Conservation (phyloP, 2,113 vertebrate species). For the Carlito syrichta region DNA sequence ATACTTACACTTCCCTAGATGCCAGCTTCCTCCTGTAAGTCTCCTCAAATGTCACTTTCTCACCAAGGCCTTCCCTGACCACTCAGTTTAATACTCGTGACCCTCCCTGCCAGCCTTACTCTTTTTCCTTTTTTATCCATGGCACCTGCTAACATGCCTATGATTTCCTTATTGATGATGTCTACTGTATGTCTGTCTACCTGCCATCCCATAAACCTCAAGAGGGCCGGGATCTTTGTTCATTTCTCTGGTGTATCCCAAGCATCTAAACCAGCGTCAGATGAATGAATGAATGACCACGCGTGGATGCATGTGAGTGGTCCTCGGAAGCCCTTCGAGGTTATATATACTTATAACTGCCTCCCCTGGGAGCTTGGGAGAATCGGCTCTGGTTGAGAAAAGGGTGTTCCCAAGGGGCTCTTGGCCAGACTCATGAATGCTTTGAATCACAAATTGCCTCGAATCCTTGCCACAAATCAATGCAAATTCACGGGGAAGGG, state of each 20-base stretch:
- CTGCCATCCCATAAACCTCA: neutral
- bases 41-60: neutral
- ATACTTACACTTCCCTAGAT: neutral
- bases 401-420: neutral
- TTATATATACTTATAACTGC: neutral
- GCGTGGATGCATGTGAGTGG: neutral
- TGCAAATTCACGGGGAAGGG: neutral
- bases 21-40: neutral
- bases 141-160: neutral
- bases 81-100: neutral
- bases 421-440: neutral
- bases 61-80: neutral
- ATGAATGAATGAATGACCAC: neutral
- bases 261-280: neutral
- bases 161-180: neutral
- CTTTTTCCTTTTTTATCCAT: neutral
- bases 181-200: neutral
- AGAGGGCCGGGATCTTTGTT: neutral
- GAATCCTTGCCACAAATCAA: neutral
- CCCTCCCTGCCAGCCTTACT: neutral
- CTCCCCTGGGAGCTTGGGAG: neutral
- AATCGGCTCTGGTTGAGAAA: neutral
- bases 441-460: neutral
- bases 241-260: neutral
- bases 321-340: neutral